Evolutionary conservation across 1,140 invertebrate species (phyloP).

Genomic region (Leptinotarsa defecta): DNA sequence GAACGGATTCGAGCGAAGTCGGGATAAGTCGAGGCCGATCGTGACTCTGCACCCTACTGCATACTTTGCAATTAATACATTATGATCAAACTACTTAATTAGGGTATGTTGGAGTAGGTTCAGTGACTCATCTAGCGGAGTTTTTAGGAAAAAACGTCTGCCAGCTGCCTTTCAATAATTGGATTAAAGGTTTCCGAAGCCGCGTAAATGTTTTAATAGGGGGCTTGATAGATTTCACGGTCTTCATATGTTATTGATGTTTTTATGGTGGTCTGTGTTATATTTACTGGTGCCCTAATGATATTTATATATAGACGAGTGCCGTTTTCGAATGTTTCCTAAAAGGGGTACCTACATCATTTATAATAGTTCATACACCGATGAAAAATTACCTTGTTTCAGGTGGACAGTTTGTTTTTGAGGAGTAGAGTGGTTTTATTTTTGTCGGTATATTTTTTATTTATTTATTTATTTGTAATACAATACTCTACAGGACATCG

Average conservation of each 20-base stretch:
- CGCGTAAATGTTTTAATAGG: conserved; percentile 4
- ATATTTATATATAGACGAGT: too few species aligned
- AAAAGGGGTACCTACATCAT: too few species aligned
- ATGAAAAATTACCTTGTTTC: too few species aligned
- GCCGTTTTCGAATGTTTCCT: neutral
- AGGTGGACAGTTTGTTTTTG: too few species aligned
- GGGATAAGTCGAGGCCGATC: conserved; percentile 34
- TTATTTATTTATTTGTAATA: too few species aligned
- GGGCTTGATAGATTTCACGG: neutral
- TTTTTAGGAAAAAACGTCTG: conserved; percentile 13
- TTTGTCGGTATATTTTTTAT: too few species aligned
- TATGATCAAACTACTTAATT: conserved; percentile 56
- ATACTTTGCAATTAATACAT: conserved; percentile 56
- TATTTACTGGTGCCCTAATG: too few species aligned
- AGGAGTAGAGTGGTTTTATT: too few species aligned
- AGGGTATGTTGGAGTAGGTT: conserved; percentile 50
- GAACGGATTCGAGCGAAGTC: conserved; percentile 37
- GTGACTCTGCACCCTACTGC: conserved; percentile 51
- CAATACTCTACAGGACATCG: too few species aligned
- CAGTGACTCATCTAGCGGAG: conserved; percentile 46
- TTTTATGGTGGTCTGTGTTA: neutral
- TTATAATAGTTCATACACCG: too few species aligned
- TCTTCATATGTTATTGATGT: neutral
- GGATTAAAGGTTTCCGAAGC: conserved; percentile 20
- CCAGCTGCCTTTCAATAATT: conserved; percentile 8